Evolutionary conservation across 2,888 invertebrate species (phyloP), one percentile per base, ranked within the genome.

Genomic region (Branchipolynoe longqiensis): DNA sequence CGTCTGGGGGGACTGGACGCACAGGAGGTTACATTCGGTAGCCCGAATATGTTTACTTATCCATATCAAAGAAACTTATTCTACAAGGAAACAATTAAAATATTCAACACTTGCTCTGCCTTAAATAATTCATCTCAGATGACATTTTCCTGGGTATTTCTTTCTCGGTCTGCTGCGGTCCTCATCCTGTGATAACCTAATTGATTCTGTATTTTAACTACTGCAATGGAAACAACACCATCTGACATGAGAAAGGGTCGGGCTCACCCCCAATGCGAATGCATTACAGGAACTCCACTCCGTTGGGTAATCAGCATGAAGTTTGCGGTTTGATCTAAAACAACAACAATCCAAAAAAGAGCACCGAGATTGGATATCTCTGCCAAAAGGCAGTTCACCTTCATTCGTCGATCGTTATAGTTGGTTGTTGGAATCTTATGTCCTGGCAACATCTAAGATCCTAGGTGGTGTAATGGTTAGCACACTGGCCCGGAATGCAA

Each of bases 261-360:
- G 6, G 36, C 69, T 33, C 12, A 36, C 38, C 38, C 25, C 25
- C 14, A 4, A 33, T 2, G 38, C 1, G 69, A 69, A n/a, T n/a
- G n/a, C n/a, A n/a, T n/a, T n/a, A n/a, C n/a, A n/a, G n/a, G n/a
- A n/a, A n/a, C n/a, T n/a, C n/a, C n/a, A n/a, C n/a, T n/a, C n/a
- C n/a, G n/a, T n/a, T n/a, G n/a, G n/a, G n/a, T 69, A 69, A 69
- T 69, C 69, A 69, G 69, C 69, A 69, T 69, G 38, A 69, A 69
- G 38, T 69, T 69, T 22, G 69, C 69, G 69, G 69, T 69, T 38
- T 69, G 36, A 36, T 38, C 69, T 69, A 69, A 69, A 36, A 69
- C 36, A n/a, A n/a, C n/a, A n/a, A n/a, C n/a, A n/a, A n/a, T n/a
- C n/a, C n/a, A n/a, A n/a, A n/a, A 69, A 69, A 36, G 69, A 33